These are phyloP conservation scores for Bombus huntii DNA, from an alignment of 1,140 invertebrate genomes.

Conservation along the genomic window DNA sequence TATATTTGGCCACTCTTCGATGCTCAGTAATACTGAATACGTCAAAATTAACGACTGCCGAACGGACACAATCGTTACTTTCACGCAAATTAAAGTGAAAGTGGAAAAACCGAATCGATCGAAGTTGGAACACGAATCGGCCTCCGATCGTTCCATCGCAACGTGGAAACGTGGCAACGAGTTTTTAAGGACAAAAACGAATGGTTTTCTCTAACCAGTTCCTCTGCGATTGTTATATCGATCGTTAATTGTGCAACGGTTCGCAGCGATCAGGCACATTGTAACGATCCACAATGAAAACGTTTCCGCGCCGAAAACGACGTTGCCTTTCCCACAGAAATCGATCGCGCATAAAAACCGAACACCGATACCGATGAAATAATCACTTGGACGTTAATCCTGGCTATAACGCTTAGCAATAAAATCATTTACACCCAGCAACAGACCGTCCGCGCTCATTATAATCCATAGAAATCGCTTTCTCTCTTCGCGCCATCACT, in stretches of 20 bases:
- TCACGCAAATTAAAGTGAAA: background rate
- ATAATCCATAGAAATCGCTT: slow-evolving; percentile 64
- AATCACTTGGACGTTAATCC: slow-evolving; percentile 65
- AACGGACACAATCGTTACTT: background rate
- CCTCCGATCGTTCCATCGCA: background rate
- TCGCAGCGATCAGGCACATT: slow-evolving; percentile 14
- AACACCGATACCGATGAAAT: slow-evolving; percentile 37
- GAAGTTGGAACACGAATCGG: no score
- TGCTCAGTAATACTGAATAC: background rate
- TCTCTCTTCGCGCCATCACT: slow-evolving; percentile 50
- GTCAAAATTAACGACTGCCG: background rate
- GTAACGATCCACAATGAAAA: slow-evolving; percentile 51
- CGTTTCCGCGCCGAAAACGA: slow-evolving; percentile 43
- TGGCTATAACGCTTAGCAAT: slow-evolving; percentile 54
- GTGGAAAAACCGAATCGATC: background rate
- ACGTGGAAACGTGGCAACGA: background rate
- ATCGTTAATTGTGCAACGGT: slow-evolving; percentile 27
- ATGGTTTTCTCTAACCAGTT: background rate
- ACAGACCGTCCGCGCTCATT: slow-evolving; percentile 47
- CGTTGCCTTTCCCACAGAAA: slow-evolving; percentile 61
- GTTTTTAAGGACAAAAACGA: background rate
- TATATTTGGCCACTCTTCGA: background rate
- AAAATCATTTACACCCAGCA: slow-evolving; percentile 70
- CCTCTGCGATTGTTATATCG: background rate
- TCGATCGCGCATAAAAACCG: slow-evolving; percentile 61